Conservation (phyloP, 2,797 vertebrate species). For the Discoglossus pictus region DNA sequence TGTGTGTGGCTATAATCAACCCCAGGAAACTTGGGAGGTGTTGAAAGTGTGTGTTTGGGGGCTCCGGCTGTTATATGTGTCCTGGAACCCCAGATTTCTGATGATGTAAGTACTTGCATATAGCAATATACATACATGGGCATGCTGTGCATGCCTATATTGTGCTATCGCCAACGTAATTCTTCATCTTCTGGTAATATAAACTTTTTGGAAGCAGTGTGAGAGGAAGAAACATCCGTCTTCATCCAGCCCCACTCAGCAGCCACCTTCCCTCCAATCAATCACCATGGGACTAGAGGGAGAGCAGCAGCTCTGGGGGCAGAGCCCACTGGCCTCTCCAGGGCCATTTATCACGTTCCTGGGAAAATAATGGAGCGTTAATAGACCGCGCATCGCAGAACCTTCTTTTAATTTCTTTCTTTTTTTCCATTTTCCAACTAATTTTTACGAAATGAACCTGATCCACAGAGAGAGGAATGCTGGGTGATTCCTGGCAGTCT, state of each 20-base stretch:
- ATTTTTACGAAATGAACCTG: constrained; percentile 52
- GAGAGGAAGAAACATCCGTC: constrained; percentile 83
- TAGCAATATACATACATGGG: no score
- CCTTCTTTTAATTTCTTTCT: constrained; percentile 50
- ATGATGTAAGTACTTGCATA: no score
- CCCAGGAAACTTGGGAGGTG: no score
- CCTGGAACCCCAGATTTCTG: no score
- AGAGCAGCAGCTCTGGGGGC: constrained; percentile 48
- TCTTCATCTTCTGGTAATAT: constrained; percentile 44
- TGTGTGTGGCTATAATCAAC: no score
- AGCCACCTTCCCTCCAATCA: constrained; percentile 83
- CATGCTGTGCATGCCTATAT: no score
- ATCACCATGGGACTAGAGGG: constrained; percentile 62
- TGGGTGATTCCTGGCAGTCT: constrained; percentile 35
- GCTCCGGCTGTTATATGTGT: no score
- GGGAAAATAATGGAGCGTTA: constrained; percentile 58
- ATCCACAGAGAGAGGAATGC: constrained; percentile 40
- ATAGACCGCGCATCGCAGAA: constrained; percentile 51
- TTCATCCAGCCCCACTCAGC: constrained; percentile 83
- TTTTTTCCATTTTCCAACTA: constrained; percentile 47
- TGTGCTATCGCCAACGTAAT: constrained; percentile 19
- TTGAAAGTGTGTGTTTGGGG: no score
- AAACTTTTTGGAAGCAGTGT: constrained; percentile 86
- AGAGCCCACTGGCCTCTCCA: constrained; percentile 71
- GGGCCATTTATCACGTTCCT: constrained; percentile 67